A percentile compares a stretch with the other conserved stretches of the same genome.
phyloP scores from a whole-genome alignment of 1,140 invertebrate species.

The Drosophila cardini region DNA sequence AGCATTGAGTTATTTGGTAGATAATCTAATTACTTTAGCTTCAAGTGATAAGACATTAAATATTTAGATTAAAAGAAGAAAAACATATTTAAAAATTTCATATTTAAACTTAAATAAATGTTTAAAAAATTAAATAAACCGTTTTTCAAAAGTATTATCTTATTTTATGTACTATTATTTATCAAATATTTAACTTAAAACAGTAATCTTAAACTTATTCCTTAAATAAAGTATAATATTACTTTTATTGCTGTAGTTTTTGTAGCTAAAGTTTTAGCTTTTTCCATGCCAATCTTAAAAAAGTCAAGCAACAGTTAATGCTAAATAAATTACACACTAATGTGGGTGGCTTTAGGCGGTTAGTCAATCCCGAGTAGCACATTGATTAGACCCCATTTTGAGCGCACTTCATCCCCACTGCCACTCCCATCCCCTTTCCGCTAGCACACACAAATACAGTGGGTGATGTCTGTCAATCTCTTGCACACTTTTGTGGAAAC shows the following conservation, averaged over 20 bases:
- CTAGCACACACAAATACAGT: not conserved
- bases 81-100: too few species aligned
- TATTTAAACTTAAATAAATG: too few species aligned
- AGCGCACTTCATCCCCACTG: too few species aligned
- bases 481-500: slow-evolving; percentile 25
- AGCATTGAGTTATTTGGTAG: too few species aligned
- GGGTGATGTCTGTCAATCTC: slow-evolving; percentile 56
- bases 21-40: too few species aligned
- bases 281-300: not conserved
- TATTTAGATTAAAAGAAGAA: not conserved
- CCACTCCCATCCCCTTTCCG: not conserved
- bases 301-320: slow-evolving; percentile 63
- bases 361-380: slow-evolving; percentile 33
- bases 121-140: too few species aligned
- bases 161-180: too few species aligned
- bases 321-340: slow-evolving; percentile 69
- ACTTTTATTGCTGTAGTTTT: not conserved
- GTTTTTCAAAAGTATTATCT: too few species aligned
- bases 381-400: slow-evolving; percentile 56
- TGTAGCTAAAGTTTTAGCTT: not conserved
- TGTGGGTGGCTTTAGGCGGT: slow-evolving; percentile 41
- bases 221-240: not conserved
- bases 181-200: not conserved
- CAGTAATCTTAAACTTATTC: too few species aligned
- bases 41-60: too few species aligned